Evolutionary conservation across 1,140 invertebrate genomes (phyloP).

Genomic region (Conopomorpha cramerella): DNA sequence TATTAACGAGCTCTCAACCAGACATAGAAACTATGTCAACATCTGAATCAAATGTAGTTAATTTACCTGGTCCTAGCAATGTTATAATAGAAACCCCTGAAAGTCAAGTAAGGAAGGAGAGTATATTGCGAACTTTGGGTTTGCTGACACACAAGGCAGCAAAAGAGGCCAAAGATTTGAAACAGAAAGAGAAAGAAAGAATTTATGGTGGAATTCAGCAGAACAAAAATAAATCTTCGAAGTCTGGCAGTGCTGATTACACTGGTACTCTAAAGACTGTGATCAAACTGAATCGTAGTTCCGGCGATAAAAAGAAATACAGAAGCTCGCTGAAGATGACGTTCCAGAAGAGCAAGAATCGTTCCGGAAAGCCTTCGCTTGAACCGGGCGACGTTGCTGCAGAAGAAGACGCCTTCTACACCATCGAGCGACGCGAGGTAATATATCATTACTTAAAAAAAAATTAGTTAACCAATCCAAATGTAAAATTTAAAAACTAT

Average conservation of each 20-base stretch:
- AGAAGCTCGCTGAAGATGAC: conserved; percentile 78
- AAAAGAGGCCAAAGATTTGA: conserved; percentile 60
- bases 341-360: conserved; percentile 72
- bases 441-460: conserved; percentile 14
- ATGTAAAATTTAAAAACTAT: neutral
- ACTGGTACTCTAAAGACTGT: conserved; percentile 80
- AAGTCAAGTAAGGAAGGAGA: conserved; percentile 64
- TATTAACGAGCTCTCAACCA: no score
- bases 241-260: conserved; percentile 57
- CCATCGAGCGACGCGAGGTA: conserved; percentile 76
- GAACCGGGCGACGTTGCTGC: conserved; percentile 55
- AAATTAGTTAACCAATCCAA: neutral
- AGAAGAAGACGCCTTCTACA: conserved; percentile 71
- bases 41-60: no score
- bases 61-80: conserved; percentile 31
- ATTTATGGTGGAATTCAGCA: conserved; percentile 60
- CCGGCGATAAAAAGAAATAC: conserved; percentile 62
- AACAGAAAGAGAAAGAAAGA: conserved; percentile 62
- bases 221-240: conserved; percentile 54
- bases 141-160: conserved; percentile 67
- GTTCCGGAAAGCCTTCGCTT: conserved; percentile 58
- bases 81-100: conserved; percentile 58
- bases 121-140: conserved; percentile 67
- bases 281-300: conserved; percentile 68
- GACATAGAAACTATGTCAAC: no score